Percentiles rank a stretch among this genome's conserved stretches.
These are phyloP conservation scores for Mastomys natalensis DNA, from an alignment of 2,113 vertebrate genomes.

Conservation along the genomic window DNA sequence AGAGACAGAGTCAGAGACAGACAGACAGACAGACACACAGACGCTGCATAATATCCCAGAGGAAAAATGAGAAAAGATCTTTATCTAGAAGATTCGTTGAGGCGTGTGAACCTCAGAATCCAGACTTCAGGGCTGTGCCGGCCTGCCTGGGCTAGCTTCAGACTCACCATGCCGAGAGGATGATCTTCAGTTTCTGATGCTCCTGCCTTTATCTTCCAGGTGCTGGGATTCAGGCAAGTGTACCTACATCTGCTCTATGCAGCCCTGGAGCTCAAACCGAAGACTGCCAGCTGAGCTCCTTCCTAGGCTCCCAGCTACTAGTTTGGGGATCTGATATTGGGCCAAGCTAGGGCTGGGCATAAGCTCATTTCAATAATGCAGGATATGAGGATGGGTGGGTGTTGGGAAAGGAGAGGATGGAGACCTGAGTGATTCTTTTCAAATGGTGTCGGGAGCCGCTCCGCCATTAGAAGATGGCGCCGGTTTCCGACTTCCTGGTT, in stretches of 20 bases:
- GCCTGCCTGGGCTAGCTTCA: neutral
- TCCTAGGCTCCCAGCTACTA: neutral
- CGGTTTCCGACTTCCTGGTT: too few species aligned
- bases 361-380: neutral
- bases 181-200: neutral
- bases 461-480: too few species aligned
- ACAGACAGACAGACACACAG: neutral
- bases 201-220: neutral
- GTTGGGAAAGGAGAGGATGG: neutral
- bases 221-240: neutral
- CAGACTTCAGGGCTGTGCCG: neutral
- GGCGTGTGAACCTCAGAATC: neutral
- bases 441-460: too few species aligned
- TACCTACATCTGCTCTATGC: neutral
- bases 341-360: neutral
- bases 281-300: neutral
- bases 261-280: neutral
- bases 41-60: neutral
- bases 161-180: neutral
- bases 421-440: neutral
- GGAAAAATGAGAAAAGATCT: neutral
- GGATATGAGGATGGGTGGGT: too few species aligned
- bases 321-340: neutral
- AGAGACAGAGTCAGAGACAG: neutral
- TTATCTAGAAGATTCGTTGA: neutral